Evolutionary conservation across 2,888 invertebrate genomes (phyloP), one percentile per base, ranked within the genome.

Genomic region (Diadromus collaris): DNA sequence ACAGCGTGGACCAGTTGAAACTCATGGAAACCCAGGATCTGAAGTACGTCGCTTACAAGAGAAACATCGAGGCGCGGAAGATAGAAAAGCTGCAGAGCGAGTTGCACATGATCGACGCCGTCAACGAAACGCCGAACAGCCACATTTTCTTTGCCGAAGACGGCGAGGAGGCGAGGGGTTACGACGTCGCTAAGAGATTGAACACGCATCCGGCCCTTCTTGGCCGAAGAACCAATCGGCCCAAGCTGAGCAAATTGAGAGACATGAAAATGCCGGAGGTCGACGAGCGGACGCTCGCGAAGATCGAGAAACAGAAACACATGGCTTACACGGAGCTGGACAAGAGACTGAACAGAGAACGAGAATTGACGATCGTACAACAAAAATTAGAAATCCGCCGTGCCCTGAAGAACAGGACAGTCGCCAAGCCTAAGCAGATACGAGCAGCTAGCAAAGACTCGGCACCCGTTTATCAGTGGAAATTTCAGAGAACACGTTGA

Each of bases 11-110:
- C 24, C 99, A 99, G 90, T 91, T 96, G 63, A 95, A 96, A 79
- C 90, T 99, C 71, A 97, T 99, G 96, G 94, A 96, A 89, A 95
- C 96, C 0, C 98, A 98, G 91, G 98, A 99, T 91, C 91, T 97
- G 9, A 96, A 96, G 84, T 99, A 99, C 86, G 93, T 99, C 16
- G 93, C 94, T 44, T 96, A 95, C 92, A 98, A 98, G 88, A 93
- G 96, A 67, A 96, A 95, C 2, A 94, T 97, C 44, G 98, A 98
- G 91, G 92, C 93, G 1, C 96, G 95, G 84, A 96, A 96, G 90
- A 93, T 96, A 75, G 94, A 95, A 79, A 94, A 94, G 83, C 91
- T 97, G 38, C 95, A 97, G 91, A 93, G 95, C 0, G 93, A 94
- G 63, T 92, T 98, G 19, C 97, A 98, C 89, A 93, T 98, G 92